Evolutionary conservation across 2,113 vertebrate species (phyloP), one percentile per base, ranked within the genome.

Genomic region (Dendropsophus ebraccatus): DNA sequence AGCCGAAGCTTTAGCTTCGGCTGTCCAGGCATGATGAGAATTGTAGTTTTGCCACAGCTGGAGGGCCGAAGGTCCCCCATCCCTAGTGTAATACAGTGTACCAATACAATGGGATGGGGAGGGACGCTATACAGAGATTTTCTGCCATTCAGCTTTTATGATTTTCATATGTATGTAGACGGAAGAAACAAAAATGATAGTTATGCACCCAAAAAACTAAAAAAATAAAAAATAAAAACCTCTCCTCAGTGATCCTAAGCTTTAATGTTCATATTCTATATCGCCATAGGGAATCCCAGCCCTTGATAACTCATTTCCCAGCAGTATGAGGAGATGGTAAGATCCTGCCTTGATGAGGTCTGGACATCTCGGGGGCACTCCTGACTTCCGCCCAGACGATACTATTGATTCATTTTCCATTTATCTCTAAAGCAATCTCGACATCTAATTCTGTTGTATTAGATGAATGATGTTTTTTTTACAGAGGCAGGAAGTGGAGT

Each of bases 331-430:
- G 75, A 77, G 50, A 41, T 70, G 49, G 50, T 77, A 54, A 47
- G 41, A 65, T 65, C 37, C 35, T 81, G 37, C 14, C 41, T 13
- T 47, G 78, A 45, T 81, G 78, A 70, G 75, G 56, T 45, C 54
- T 28, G 56, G 32, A 81, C 56, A 65, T 84, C 69, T 60, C 50
- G 25, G 47, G 35, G 82, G 82, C 80, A 52, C 80, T 69, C 72
- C 54, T 75, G 25, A 76, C 21, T 84, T 76, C 82, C 37, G 54
- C 47, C 62, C 74, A 70, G 75, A 85, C 75, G 16, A 65, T 41
- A 25, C 79, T 85, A 79, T 85, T 79, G 84, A 85, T 79, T 85
- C 30, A 67, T 62, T 78, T 69, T 76, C 47, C 52, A 65, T 85
- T 67, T 79, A 67, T 85, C 75, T 37, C 41, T 78, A 49, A 74